Evolutionary conservation across 1,140 invertebrate species (phyloP).

Genomic region (Lucilia cuprina): DNA sequence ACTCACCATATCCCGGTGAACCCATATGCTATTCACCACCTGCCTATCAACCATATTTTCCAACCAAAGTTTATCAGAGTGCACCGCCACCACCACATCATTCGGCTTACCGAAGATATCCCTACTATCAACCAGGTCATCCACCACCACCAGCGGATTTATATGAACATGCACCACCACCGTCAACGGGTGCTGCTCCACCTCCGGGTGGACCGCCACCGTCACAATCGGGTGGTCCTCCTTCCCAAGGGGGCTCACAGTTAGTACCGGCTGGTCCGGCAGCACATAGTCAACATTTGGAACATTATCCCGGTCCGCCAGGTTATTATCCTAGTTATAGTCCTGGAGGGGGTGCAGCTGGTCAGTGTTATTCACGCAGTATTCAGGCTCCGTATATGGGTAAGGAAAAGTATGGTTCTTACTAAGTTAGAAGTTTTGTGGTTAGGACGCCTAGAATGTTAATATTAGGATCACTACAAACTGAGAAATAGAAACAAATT

Average conservation of each 20-base stretch:
- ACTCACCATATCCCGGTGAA: conserved; percentile 59
- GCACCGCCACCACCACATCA: conserved; percentile 60
- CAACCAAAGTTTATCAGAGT: conserved; percentile 60
- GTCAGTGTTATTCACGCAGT: conserved; percentile 71
- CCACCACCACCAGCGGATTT: conserved; percentile 53
- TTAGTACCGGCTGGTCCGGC: conserved; percentile 44
- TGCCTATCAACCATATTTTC: conserved; percentile 63
- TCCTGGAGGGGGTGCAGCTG: conserved; percentile 64
- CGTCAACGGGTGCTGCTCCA: conserved; percentile 48
- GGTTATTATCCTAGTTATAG: conserved; percentile 73
- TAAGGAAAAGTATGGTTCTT: conserved; percentile 65
- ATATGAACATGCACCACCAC: conserved; percentile 39
- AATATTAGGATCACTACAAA: no score
- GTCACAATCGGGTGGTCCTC: conserved; percentile 39
- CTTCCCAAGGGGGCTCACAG: conserved; percentile 38
- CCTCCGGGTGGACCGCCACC: conserved; percentile 48
- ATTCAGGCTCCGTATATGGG: conserved; percentile 74
- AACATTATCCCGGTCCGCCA: conserved; percentile 67
- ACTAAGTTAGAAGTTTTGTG: not conserved
- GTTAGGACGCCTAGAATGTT: not conserved
- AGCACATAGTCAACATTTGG: conserved; percentile 50
- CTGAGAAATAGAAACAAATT: no score
- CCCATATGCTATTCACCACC: conserved; percentile 70
- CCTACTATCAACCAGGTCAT: conserved; percentile 57
- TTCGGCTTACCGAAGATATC: conserved; percentile 60